phyloP scores from a whole-genome alignment of 2,888 invertebrate genomes.

The Myopa testacea region DNA sequence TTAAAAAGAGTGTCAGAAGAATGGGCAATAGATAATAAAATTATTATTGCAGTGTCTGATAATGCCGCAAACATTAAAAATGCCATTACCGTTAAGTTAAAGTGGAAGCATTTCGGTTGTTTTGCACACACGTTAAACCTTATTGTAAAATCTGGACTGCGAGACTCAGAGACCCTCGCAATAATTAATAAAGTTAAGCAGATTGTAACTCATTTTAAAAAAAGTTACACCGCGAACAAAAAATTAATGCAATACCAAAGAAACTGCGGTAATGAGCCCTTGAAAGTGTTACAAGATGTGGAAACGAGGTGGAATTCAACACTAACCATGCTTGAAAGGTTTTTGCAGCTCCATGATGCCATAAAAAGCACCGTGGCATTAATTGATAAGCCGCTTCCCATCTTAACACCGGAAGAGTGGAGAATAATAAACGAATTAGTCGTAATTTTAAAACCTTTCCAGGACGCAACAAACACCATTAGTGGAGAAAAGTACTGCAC shows the following conservation, averaged over 20 bases:
- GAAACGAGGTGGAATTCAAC: conserved; percentile 25
- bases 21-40: conserved; percentile 46
- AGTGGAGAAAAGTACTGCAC: conserved; percentile 1
- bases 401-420: neutral
- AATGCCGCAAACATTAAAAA: conserved; percentile 44
- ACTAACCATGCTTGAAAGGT: conserved; percentile 19
- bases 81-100: conserved; percentile 34
- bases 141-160: too few relatives aligned
- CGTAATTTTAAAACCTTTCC: neutral
- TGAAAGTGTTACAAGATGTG: conserved; percentile 24
- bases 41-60: conserved; percentile 50
- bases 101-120: conserved; percentile 1
- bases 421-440: neutral
- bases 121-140: too few relatives aligned
- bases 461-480: neutral
- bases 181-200: conserved; percentile 18
- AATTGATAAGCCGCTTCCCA: conserved; percentile 9
- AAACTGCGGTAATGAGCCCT: conserved; percentile 5
- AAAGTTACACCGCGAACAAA: conserved; percentile 11
- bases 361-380: conserved; percentile 12
- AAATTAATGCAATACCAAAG: conserved; percentile 18
- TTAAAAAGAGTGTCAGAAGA: neutral
- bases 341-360: conserved; percentile 5
- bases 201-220: conserved; percentile 16
- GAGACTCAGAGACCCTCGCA: too few relatives aligned